phyloP scores from a whole-genome alignment of 2,888 invertebrate genomes.

The Idaea dimidiata region DNA sequence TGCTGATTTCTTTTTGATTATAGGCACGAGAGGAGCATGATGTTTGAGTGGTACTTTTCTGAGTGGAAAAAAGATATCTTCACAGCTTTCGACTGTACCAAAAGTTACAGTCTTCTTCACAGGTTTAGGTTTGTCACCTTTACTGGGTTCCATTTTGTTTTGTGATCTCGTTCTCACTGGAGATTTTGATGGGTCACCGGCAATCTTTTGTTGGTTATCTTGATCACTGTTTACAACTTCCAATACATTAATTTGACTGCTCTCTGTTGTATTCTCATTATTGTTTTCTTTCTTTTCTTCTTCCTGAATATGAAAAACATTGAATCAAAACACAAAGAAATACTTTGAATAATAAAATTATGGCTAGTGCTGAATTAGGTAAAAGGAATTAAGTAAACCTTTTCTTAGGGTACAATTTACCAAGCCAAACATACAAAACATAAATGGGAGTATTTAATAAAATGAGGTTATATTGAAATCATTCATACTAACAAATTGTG shows the following conservation, averaged over 20 bases:
- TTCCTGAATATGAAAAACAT: conserved; percentile 50
- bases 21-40: conserved; percentile 81
- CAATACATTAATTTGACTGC: conserved; percentile 52
- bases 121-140: conserved; percentile 70
- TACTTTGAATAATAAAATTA: neutral
- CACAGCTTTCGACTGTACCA: conserved; percentile 83
- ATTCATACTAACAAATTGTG: neutral
- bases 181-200: conserved; percentile 59
- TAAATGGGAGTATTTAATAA: conserved; percentile 27
- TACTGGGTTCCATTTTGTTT: conserved; percentile 74
- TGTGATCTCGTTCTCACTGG: conserved; percentile 74
- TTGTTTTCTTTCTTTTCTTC: conserved; percentile 78
- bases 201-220: conserved; percentile 46
- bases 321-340: neutral
- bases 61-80: conserved; percentile 79
- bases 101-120: conserved; percentile 84
- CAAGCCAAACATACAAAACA: no score
- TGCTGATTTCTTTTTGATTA: conserved; percentile 83
- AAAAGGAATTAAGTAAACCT: no score
- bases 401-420: no score
- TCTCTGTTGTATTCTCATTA: conserved; percentile 59
- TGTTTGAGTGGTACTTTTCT: conserved; percentile 81
- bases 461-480: neutral
- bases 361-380: neutral
- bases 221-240: conserved; percentile 43